Percentiles rank a stretch among this genome's conserved stretches.
Evolutionary conservation across 2,888 invertebrate genomes (phyloP).

Genomic region (Oasisia sp.): DNA sequence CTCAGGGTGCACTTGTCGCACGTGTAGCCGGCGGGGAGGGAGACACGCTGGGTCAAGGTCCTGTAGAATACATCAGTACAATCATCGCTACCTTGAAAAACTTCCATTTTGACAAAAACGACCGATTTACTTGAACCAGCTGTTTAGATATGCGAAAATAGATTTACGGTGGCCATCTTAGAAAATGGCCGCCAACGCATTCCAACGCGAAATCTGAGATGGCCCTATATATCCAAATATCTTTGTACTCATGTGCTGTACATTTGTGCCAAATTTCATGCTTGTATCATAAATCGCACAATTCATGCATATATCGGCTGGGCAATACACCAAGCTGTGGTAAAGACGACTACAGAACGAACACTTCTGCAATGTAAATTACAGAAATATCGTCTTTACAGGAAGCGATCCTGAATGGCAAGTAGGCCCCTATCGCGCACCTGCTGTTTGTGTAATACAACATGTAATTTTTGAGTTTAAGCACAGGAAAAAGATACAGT

Average conservation of each 20-base stretch:
- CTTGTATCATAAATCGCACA: too few relatives aligned
- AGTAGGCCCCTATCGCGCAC: neutral
- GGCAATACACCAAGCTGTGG: too few relatives aligned
- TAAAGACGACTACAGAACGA: too few relatives aligned
- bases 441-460: neutral
- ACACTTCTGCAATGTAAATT: too few relatives aligned
- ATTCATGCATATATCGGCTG: too few relatives aligned
- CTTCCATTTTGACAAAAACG: neutral
- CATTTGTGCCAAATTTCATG: too few relatives aligned
- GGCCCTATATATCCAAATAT: too few relatives aligned
- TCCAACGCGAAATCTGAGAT: too few relatives aligned
- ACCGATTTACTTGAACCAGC: neutral
- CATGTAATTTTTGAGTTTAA: neutral
- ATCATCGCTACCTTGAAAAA: neutral
- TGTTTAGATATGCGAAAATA: too few relatives aligned
- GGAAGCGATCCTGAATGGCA: neutral
- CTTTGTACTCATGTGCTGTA: too few relatives aligned
- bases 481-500: neutral
- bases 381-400: neutral
- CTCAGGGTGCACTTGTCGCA: conserved; percentile 91
- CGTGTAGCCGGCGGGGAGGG: conserved; percentile 81
- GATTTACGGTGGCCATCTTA: too few relatives aligned
- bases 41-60: neutral
- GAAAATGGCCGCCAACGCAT: too few relatives aligned
- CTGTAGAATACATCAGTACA: neutral